A percentile compares a stretch with the other conserved stretches of the same genome.
Conservation (phyloP, 2,797 vertebrate genomes). For the Molossus alvarezi region DNA sequence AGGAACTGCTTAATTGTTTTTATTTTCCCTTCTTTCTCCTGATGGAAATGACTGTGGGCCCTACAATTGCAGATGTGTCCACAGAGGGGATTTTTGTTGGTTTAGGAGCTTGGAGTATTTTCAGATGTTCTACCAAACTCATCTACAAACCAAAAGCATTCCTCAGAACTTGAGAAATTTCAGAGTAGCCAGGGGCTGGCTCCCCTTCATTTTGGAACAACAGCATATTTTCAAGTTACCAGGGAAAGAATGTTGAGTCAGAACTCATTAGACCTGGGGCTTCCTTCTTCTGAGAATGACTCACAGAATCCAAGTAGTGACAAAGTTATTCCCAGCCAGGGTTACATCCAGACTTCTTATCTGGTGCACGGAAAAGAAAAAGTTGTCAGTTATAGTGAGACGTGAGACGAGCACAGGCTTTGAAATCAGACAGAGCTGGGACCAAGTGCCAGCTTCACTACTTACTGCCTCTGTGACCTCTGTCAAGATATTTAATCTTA, state of each 20-base stretch:
- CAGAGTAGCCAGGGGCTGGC: background rate
- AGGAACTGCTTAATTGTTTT: constrained; percentile 79
- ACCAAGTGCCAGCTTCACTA: background rate
- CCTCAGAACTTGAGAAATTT: constrained; percentile 47
- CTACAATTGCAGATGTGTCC: constrained; percentile 62
- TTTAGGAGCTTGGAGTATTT: constrained; percentile 42
- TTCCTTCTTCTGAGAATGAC: constrained; percentile 73
- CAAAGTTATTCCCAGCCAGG: constrained; percentile 46
- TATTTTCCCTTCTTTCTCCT: constrained; percentile 79
- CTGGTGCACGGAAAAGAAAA: constrained; percentile 68
- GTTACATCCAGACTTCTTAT: constrained; percentile 48
- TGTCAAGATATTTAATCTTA: background rate
- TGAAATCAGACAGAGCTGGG: constrained; percentile 3
- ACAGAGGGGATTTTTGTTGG: constrained; percentile 60
- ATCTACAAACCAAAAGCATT: background rate
- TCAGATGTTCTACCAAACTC: constrained; percentile 50
- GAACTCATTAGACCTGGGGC: constrained; percentile 37
- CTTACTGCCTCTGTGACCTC: background rate
- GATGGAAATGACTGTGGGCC: constrained; percentile 68
- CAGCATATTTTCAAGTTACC: constrained; percentile 27
- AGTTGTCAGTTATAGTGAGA: background rate
- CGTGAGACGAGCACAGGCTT: background rate
- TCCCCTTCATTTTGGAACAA: background rate
- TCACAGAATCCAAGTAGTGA: constrained; percentile 62
- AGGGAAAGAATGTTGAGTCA: constrained; percentile 67